Evolutionary conservation across 2,888 invertebrate genomes (phyloP), one percentile per base, ranked within the genome.

Genomic region (Oscheius sp.): DNA sequence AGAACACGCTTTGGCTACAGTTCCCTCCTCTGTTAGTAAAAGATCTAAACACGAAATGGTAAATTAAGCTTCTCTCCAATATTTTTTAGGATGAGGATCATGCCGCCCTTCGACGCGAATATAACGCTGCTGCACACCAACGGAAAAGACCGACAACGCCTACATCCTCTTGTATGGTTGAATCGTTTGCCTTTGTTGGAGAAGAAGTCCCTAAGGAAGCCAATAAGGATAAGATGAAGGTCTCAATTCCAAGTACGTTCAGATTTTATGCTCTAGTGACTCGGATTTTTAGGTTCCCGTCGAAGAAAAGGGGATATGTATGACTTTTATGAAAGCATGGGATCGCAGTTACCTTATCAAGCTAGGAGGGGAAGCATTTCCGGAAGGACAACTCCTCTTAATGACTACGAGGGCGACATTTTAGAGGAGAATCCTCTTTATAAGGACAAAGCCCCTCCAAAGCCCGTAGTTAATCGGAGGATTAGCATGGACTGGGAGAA

Each of bases 401-500:
- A 76, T 48, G 73, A 75, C 50, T 77, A 77, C 37, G 83, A 80
- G 6, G 80, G 75, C 3, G 84, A 84, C 55, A 81, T 84, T 64
- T 42, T 84, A 45, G 84, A 84, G 67, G 78, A 82, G 53, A 81
- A 83, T 74, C 83, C 82, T 4, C 70, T 71, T 20, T 82, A 77
- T 57, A 76, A 74, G 55, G 69, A 74, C 57, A 83, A 79, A 46
- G 74, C 82, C 10, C 86, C 86, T n/a, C 80, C 81, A 0, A 73
- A 76, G 8, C 86, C 86, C 0, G 86, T 86, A 3, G 79, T 85
- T 1, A 82, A 86, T 68, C 70, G 85, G 34, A 64, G 85, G 29
- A 76, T 76, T 2, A 81, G 80, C 45, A 73, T 81, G 17, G 85
- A 86, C 45, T 86, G 86, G 86, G 86, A 85, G 52, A 82, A 79